These are phyloP conservation scores for Peromyscus attwateri DNA, from an alignment of 2,797 vertebrate species.

Conservation along the genomic window DNA sequence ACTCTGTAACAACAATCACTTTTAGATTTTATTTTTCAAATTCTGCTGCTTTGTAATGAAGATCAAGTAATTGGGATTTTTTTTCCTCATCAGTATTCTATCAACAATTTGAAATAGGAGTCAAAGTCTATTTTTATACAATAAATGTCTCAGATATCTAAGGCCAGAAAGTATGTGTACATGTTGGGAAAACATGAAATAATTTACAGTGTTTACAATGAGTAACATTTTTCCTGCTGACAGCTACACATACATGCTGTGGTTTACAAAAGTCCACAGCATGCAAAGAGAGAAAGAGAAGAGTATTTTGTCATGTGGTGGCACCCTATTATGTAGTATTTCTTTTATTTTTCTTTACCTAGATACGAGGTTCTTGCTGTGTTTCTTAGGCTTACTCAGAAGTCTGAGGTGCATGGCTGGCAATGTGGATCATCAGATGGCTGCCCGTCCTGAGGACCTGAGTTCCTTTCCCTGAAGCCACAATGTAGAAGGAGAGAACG, in stretches of 20 bases:
- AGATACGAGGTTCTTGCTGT: background rate
- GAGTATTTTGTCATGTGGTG: background rate
- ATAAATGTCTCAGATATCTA: background rate
- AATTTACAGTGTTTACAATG: conserved; percentile 23
- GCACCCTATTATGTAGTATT: background rate
- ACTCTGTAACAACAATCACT: background rate
- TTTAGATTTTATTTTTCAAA: background rate
- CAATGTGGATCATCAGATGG: background rate
- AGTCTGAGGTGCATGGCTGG: background rate
- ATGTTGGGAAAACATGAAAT: background rate
- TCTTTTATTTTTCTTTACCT: background rate
- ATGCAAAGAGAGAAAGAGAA: background rate
- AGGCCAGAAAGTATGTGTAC: background rate
- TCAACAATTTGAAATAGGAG: background rate
- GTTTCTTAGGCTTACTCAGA: background rate
- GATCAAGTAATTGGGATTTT: background rate
- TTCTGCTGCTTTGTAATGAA: background rate
- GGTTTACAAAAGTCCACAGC: background rate
- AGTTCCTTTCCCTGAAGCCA: background rate
- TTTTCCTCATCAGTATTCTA: background rate
- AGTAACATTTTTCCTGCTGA: background rate
- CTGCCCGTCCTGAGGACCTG: background rate
- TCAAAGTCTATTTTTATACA: conserved; percentile 3
- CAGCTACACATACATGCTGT: background rate
- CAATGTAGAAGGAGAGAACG: background rate